Evolutionary conservation across 2,888 invertebrate species (phyloP).

Genomic region (Embidobia sp.): DNA sequence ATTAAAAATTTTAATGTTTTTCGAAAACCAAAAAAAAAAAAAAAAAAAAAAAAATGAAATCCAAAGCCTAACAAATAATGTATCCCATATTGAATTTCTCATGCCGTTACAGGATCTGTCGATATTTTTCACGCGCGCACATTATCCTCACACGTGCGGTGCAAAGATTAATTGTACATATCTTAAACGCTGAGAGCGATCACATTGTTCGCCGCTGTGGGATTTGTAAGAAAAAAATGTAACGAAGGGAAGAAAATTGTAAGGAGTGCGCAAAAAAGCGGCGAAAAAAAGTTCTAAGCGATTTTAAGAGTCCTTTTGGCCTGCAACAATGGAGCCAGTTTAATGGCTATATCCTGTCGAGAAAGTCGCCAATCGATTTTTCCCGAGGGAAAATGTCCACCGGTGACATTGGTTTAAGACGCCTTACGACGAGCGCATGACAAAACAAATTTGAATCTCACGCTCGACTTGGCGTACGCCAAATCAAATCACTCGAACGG

Average conservation of each 20-base stretch:
- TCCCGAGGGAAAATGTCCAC: slow-evolving; percentile 50
- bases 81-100: no score
- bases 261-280: slow-evolving; percentile 56
- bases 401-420: slow-evolving; percentile 41
- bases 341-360: slow-evolving; percentile 67
- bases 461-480: neutral
- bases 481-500: neutral
- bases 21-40: no score
- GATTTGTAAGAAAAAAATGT: slow-evolving; percentile 42
- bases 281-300: slow-evolving; percentile 64
- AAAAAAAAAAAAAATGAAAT: no score
- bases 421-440: slow-evolving; percentile 18
- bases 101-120: no score
- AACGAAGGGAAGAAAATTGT: slow-evolving; percentile 27
- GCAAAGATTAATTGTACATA: slow-evolving; percentile 67
- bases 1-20: no score
- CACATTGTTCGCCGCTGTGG: slow-evolving; percentile 52
- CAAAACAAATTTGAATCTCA: slow-evolving; percentile 38
- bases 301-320: slow-evolving; percentile 66
- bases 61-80: no score
- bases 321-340: slow-evolving; percentile 64
- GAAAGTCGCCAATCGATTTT: slow-evolving; percentile 61
- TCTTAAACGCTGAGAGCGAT: slow-evolving; percentile 61
- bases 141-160: slow-evolving; percentile 27
- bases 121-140: no score